These are phyloP conservation scores for Antheraea yamamai DNA, from an alignment of 2,888 invertebrate genomes.

Conservation along the genomic window DNA sequence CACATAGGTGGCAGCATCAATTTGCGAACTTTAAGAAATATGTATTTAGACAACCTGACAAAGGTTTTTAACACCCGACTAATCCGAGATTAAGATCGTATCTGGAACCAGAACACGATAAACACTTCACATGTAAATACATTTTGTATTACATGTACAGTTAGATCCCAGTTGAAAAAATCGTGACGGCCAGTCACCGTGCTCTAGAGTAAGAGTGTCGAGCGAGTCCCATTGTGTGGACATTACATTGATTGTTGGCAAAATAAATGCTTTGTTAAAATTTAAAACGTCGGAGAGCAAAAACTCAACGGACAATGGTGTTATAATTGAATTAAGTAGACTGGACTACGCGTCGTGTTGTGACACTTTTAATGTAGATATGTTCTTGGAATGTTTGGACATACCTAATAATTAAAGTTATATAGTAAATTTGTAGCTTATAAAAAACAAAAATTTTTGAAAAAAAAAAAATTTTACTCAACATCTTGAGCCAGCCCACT, in stretches of 20 bases:
- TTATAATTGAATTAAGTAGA: constrained; percentile 74
- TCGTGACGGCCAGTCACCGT: constrained; percentile 47
- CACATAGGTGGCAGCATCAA: constrained; percentile 66
- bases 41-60: constrained; percentile 60
- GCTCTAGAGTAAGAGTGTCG: constrained; percentile 40
- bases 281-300: constrained; percentile 58
- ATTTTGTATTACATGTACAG: constrained; percentile 59
- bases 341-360: constrained; percentile 41
- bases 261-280: constrained; percentile 70
- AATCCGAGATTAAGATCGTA: constrained; percentile 77
- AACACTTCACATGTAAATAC: constrained; percentile 74
- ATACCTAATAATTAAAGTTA: background rate
- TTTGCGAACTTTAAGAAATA: constrained; percentile 39
- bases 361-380: constrained; percentile 36
- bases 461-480: too few species aligned
- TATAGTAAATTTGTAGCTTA: too few species aligned
- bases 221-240: constrained; percentile 39
- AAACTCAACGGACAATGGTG: constrained; percentile 62
- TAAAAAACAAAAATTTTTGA: too few species aligned
- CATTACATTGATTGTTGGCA: constrained; percentile 78
- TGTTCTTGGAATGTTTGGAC: constrained; percentile 42
- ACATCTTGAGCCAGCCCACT: too few species aligned
- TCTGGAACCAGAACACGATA: constrained; percentile 61
- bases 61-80: constrained; percentile 59
- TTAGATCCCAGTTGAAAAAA: constrained; percentile 63